A percentile compares a stretch with the other conserved stretches of the same genome.
Evolutionary conservation across 2,797 vertebrate genomes (phyloP).

Genomic region (Neosalanx taihuensis): DNA sequence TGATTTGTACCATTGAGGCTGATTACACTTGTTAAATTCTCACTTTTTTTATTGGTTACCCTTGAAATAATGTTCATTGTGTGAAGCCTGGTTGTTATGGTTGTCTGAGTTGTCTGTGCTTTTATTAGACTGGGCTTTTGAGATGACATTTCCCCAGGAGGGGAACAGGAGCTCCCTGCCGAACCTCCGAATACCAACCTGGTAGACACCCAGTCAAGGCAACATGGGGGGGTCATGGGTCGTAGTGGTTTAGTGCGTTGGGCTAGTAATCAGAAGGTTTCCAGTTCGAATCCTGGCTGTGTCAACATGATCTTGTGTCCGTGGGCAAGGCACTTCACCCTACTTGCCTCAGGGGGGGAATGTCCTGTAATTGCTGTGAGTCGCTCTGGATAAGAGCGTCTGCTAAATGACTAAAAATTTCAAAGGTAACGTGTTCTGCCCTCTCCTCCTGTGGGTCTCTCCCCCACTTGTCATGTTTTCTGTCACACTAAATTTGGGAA

Average conservation of each 20-base stretch:
- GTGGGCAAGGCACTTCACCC: too few species aligned
- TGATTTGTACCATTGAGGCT: conserved; percentile 23
- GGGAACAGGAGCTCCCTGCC: conserved; percentile 4
- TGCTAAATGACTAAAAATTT: too few species aligned
- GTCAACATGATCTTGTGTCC: too few species aligned
- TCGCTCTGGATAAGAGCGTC: too few species aligned
- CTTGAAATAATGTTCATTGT: conserved; percentile 19
- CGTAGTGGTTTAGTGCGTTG: too few species aligned
- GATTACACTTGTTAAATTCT: conserved; percentile 23
- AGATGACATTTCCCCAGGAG: conserved; percentile 15
- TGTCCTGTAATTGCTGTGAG: too few species aligned
- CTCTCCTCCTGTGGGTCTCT: not conserved
- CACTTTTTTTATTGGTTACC: conserved; percentile 23
- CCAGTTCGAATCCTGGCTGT: too few species aligned
- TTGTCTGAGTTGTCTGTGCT: conserved; percentile 8
- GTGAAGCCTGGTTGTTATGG: conserved; percentile 13
- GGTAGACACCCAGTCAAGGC: not conserved
- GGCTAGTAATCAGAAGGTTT: too few species aligned
- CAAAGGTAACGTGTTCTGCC: not conserved
- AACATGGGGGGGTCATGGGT: too few species aligned
- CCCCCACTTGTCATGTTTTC: not conserved
- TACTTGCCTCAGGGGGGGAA: too few species aligned
- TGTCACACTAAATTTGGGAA: not conserved
- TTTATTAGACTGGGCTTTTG: conserved; percentile 22
- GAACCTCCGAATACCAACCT: not conserved